Evolutionary conservation across 2,113 vertebrate species (phyloP).

Genomic region (Salvelinus namaycush): DNA sequence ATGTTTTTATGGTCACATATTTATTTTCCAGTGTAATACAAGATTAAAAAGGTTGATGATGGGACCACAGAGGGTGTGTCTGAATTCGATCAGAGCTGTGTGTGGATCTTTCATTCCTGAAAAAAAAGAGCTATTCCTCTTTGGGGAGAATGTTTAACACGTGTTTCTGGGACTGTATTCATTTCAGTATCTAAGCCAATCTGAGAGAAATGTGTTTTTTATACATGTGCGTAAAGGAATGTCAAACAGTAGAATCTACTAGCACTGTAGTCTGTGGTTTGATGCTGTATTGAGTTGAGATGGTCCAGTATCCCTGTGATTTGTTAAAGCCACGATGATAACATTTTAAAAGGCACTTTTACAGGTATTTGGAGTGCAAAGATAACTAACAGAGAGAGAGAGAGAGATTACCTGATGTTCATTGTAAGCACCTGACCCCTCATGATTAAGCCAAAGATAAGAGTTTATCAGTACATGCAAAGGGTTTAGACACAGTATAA

Average conservation of each 20-base stretch:
- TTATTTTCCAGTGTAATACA: not conserved
- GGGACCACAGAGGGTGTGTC: not conserved
- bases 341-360: not conserved
- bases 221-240: slow-evolving; percentile 2
- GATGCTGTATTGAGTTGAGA: not conserved
- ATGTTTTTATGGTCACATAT: not conserved
- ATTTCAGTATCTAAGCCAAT: not conserved
- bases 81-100: not conserved
- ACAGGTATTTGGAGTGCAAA: not conserved
- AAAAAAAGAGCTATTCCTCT: not conserved
- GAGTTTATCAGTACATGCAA: not conserved
- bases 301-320: not conserved
- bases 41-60: not conserved
- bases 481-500: too few relatives aligned
- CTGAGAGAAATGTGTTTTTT: not conserved
- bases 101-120: not conserved
- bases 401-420: slow-evolving; percentile 8
- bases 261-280: not conserved
- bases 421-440: not conserved
- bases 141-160: not conserved
- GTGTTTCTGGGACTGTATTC: not conserved
- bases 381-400: not conserved
- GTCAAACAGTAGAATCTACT: not conserved
- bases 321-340: not conserved
- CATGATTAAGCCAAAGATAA: slow-evolving; percentile 23